Conservation (phyloP, 2,113 vertebrate species). For the Ammodytes marinus region DNA sequence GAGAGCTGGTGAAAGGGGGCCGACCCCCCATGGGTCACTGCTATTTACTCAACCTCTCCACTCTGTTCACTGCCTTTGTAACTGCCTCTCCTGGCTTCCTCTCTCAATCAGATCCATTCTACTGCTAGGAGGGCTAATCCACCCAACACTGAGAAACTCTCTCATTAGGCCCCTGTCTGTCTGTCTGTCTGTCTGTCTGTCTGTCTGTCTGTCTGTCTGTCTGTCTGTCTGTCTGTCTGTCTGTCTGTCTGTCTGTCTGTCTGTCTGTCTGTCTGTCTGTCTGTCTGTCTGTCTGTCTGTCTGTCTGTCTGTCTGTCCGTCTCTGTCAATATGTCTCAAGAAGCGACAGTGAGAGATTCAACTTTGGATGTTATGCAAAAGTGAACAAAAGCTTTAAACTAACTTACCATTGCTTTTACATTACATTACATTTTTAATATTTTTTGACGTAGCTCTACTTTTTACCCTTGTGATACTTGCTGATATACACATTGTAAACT, state of each 20-base stretch:
- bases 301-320: slow-evolving; percentile 24
- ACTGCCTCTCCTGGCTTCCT: slow-evolving; percentile 58
- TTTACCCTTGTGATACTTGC: neutral
- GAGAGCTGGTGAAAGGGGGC: slow-evolving; percentile 63
- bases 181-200: slow-evolving; percentile 46
- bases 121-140: slow-evolving; percentile 68
- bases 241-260: slow-evolving; percentile 29
- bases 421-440: neutral
- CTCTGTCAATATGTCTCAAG: slow-evolving; percentile 23
- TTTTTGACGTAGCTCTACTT: neutral
- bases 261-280: slow-evolving; percentile 2
- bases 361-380: slow-evolving; percentile 29
- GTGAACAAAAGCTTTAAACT: slow-evolving; percentile 20
- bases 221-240: slow-evolving; percentile 33
- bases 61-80: slow-evolving; percentile 50
- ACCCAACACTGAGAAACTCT: slow-evolving; percentile 72
- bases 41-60: slow-evolving; percentile 59
- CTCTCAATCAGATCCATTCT: slow-evolving; percentile 81
- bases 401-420: neutral
- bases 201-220: neutral
- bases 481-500: neutral
- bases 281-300: slow-evolving; percentile 21
- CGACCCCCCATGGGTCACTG: slow-evolving; percentile 70
- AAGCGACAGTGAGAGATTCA: slow-evolving; percentile 21
- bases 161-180: slow-evolving; percentile 71